Base-by-base conservation (phyloP, 2,113 vertebrate genomes). In the Pachyramphus minor region DNA sequence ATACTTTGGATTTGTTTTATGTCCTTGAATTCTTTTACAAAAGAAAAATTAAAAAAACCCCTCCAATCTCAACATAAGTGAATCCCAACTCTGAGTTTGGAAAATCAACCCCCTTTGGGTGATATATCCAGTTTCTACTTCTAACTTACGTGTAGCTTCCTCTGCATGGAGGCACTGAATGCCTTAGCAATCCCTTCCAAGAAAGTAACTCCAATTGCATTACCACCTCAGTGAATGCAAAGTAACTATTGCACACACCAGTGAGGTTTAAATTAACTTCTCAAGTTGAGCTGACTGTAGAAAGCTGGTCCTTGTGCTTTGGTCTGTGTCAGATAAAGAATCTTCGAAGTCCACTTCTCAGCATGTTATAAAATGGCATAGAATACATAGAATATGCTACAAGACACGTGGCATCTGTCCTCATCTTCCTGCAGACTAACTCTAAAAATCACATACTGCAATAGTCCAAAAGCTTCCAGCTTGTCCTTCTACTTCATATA, bases 361-460 rank as follows among this genome's bases (percentile, higher is more conserved):
- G 19, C 4, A 1, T 1, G 2, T 28, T 62, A 0, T 33, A 55
- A 37, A 3, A 41, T 5, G 33, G 17, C 24, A 3, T 3, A 49
- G 37, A 45, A 23, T 14, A 30, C 27, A 11, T 2, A 7, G 12
- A n/a, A n/a, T 24, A 5, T 12, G 18, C 56, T 55, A 24, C 25
- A 42, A 71, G 35, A 39, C 42, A 20, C 0, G 0, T 22, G 39
- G 14, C 24, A 60, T 41, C 25, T 47, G 21, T 24, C 44, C 24
- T 67, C 14, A 59, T 19, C 25, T 84, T 42, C 37, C 42, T 59
- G 52, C 10, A 63, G 17, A 64, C 8, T n/a, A 52, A 27, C 16
- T 84, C 20, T n/a, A 44, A 81, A 90, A 84, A 44, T n/a, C n/a
- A 63, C 52, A 25, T 39, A 37, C 28, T 50, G 8, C 10, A 31